Percentiles rank a stretch among this genome's conserved stretches.
phyloP scores from a whole-genome alignment of 2,888 invertebrate genomes.

The Drosophila bunnanda region DNA sequence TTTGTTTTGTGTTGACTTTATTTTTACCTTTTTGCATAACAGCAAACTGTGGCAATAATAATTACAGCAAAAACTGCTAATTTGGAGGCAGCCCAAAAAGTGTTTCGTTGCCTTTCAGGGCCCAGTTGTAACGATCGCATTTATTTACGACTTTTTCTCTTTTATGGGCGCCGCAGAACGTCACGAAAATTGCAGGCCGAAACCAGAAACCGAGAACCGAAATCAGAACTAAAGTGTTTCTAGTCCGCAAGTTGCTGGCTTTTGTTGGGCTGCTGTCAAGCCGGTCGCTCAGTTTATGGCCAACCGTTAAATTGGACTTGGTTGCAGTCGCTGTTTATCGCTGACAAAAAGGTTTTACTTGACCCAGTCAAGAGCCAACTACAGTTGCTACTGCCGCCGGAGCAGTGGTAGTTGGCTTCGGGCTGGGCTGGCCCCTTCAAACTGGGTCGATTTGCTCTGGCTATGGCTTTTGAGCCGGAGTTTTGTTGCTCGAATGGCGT shows the following conservation, averaged over 20 bases:
- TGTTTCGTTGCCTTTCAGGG: slow-evolving; percentile 7
- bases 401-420: slow-evolving; percentile 13
- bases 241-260: slow-evolving; percentile 32
- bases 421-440: slow-evolving; percentile 32
- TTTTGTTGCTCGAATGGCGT: slow-evolving; percentile 8
- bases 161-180: slow-evolving; percentile 33
- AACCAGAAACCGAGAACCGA: not conserved
- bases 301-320: slow-evolving; percentile 72
- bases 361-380: slow-evolving; percentile 63
- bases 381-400: slow-evolving; percentile 5
- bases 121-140: slow-evolving; percentile 27
- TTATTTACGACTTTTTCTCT: slow-evolving; percentile 32
- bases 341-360: slow-evolving; percentile 80
- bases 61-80: slow-evolving; percentile 49
- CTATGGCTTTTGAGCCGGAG: slow-evolving; percentile 27
- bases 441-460: slow-evolving; percentile 54
- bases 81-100: slow-evolving; percentile 39
- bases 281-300: slow-evolving; percentile 62
- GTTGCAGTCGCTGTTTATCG: slow-evolving; percentile 58
- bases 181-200: not conserved
- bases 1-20: slow-evolving; percentile 7
- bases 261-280: slow-evolving; percentile 47
- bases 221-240: slow-evolving; percentile 29
- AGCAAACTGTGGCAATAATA: slow-evolving; percentile 29
- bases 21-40: slow-evolving; percentile 20